These are phyloP conservation scores for Opisthograptis luteolata DNA, from an alignment of 2,888 invertebrate species.

Conservation along the genomic window DNA sequence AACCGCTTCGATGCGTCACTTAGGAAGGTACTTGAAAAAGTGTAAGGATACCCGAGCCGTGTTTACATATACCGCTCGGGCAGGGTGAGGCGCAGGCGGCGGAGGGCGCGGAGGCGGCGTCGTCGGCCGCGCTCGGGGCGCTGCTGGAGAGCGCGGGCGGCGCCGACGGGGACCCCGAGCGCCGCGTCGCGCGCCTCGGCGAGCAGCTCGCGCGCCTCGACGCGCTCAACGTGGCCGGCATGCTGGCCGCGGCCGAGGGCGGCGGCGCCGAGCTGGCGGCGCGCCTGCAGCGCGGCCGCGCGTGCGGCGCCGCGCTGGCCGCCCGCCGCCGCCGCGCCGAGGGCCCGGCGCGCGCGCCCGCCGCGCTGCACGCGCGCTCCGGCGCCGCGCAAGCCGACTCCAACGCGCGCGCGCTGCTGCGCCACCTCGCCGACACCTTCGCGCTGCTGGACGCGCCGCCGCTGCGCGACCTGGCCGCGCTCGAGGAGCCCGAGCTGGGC, in stretches of 20 bases:
- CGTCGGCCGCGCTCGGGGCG: slow-evolving; percentile 86
- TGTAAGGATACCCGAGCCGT: too few relatives aligned
- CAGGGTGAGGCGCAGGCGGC: neutral
- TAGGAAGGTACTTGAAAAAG: too few relatives aligned
- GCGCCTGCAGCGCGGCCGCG: too few relatives aligned
- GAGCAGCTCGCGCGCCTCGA: slow-evolving; percentile 90
- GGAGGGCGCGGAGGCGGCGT: slow-evolving; percentile 90
- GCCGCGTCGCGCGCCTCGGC: slow-evolving; percentile 87
- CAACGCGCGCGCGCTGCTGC: slow-evolving; percentile 92
- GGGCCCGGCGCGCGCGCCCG: slow-evolving; percentile 86
- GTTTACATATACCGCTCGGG: too few relatives aligned
- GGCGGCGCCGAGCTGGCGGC: slow-evolving; percentile 81
- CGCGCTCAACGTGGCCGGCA: slow-evolving; percentile 47
- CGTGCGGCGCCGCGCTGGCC: slow-evolving; percentile 81
- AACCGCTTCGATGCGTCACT: too few relatives aligned
- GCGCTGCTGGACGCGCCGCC: slow-evolving; percentile 69
- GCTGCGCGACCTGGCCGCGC: slow-evolving; percentile 60
- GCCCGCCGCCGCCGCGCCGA: slow-evolving; percentile 68
- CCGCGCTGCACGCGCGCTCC: slow-evolving; percentile 55
- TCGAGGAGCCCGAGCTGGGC: slow-evolving; percentile 59
- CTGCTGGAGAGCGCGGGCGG: slow-evolving; percentile 91
- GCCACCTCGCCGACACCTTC: slow-evolving; percentile 87
- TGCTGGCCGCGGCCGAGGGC: slow-evolving; percentile 76
- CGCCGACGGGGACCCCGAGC: slow-evolving; percentile 94
- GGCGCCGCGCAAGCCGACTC: slow-evolving; percentile 87